Conservation (phyloP, 2,797 vertebrate genomes). For the Coranthus polyacanthus region DNA sequence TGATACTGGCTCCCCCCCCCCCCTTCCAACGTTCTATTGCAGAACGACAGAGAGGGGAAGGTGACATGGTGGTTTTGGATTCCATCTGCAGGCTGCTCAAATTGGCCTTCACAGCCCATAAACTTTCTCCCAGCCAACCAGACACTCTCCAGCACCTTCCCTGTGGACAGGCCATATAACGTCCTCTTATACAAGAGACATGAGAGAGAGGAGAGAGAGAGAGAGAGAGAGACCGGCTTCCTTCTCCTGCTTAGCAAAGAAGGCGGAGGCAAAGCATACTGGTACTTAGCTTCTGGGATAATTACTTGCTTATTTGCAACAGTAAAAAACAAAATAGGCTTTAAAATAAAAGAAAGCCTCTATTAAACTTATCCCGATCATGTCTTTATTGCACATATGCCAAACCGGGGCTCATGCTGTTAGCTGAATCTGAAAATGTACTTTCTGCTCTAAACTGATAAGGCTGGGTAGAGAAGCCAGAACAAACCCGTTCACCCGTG, state of each 20-base stretch:
- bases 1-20: slow-evolving; percentile 1
- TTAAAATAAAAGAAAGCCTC: slow-evolving; percentile 35
- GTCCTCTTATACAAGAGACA: slow-evolving; percentile 59
- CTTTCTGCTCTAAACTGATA: slow-evolving; percentile 10
- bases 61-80: slow-evolving; percentile 51
- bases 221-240: too few relatives aligned
- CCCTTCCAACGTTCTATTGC: slow-evolving; percentile 22
- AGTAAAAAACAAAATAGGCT: slow-evolving; percentile 34
- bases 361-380: slow-evolving; percentile 49
- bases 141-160: slow-evolving; percentile 60
- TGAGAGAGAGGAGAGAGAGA: slow-evolving; percentile 34
- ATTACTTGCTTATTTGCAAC: slow-evolving; percentile 37
- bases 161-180: slow-evolving; percentile 65
- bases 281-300: slow-evolving; percentile 40
- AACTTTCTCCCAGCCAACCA: slow-evolving; percentile 64
- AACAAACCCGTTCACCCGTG: background rate
- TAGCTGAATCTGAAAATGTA: slow-evolving; percentile 26
- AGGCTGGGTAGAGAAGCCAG: slow-evolving; percentile 7
- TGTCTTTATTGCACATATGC: slow-evolving; percentile 45
- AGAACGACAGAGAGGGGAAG: slow-evolving; percentile 46
- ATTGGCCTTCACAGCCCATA: slow-evolving; percentile 83
- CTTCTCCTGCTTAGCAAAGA: too few relatives aligned
- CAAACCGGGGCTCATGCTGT: slow-evolving; percentile 12
- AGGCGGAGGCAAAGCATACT: background rate
- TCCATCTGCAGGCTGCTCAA: slow-evolving; percentile 64